These are phyloP conservation scores for Dexiosoma caninum DNA, from an alignment of 2,888 invertebrate genomes.

Conservation along the genomic window DNA sequence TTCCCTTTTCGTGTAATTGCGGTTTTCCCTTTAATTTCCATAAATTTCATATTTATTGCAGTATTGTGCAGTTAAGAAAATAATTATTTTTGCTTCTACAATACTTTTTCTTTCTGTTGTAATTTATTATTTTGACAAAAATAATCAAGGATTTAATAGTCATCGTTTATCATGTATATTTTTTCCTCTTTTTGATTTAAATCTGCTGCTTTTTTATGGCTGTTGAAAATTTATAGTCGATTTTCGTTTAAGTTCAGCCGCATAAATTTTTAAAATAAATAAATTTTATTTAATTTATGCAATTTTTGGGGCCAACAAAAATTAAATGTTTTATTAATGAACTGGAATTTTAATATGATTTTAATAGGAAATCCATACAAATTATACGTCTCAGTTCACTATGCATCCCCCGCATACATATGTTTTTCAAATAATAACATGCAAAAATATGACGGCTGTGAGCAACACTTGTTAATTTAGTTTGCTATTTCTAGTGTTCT, in stretches of 20 bases:
- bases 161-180: neutral
- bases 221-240: neutral
- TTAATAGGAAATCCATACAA: no score
- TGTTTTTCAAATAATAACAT: no score
- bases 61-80: neutral
- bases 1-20: conserved; percentile 19
- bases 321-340: no score
- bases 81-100: neutral
- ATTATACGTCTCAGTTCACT: no score
- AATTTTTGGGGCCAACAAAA: neutral
- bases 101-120: neutral
- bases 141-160: neutral
- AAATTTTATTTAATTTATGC: neutral
- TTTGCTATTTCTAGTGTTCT: no score
- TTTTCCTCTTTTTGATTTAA: neutral
- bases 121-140: neutral
- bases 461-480: no score
- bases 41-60: conserved; percentile 33
- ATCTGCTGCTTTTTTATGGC: neutral
- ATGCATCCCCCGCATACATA: no score
- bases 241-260: neutral
- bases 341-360: no score
- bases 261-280: neutral
- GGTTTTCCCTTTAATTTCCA: conserved; percentile 3
- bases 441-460: no score